phyloP scores from a whole-genome alignment of 2,888 invertebrate species.

The Drosophila fungiperda region DNA sequence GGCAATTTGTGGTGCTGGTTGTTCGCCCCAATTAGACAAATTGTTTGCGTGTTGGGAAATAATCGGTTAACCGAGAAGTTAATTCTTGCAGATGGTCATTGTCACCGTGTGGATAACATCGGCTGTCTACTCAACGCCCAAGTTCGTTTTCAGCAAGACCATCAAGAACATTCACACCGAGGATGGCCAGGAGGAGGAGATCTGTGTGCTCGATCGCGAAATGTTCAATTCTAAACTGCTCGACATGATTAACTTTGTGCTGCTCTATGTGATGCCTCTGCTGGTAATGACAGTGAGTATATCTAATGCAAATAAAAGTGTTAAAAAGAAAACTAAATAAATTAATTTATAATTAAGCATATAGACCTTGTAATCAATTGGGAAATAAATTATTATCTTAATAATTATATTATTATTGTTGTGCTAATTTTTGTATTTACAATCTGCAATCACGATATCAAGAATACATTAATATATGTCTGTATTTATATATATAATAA shows the following conservation, averaged over 20 bases:
- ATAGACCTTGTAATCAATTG: neutral
- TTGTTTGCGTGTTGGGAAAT: conserved; percentile 51
- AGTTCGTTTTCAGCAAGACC: conserved; percentile 93
- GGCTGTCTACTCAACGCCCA: conserved; percentile 92
- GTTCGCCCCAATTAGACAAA: conserved; percentile 50
- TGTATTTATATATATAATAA: too few relatives aligned
- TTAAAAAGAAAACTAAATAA: neutral
- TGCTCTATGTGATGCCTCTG: conserved; percentile 93
- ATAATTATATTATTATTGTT: neutral
- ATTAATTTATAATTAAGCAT: neutral
- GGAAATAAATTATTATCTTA: neutral
- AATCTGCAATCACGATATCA: too few relatives aligned
- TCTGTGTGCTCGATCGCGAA: conserved; percentile 91
- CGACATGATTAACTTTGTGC: conserved; percentile 92
- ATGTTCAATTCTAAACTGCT: conserved; percentile 92
- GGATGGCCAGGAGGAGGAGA: conserved; percentile 85
- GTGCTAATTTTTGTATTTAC: neutral
- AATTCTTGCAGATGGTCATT: conserved; percentile 89
- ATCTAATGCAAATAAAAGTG: too few relatives aligned
- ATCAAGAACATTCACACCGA: conserved; percentile 86
- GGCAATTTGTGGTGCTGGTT: conserved; percentile 52
- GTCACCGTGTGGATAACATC: conserved; percentile 93
- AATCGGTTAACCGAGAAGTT: conserved; percentile 7
- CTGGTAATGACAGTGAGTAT: conserved; percentile 91
- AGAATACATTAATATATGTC: too few relatives aligned